These are phyloP conservation scores for Sinelater perroti DNA, from an alignment of 2,888 invertebrate species.

Conservation along the genomic window DNA sequence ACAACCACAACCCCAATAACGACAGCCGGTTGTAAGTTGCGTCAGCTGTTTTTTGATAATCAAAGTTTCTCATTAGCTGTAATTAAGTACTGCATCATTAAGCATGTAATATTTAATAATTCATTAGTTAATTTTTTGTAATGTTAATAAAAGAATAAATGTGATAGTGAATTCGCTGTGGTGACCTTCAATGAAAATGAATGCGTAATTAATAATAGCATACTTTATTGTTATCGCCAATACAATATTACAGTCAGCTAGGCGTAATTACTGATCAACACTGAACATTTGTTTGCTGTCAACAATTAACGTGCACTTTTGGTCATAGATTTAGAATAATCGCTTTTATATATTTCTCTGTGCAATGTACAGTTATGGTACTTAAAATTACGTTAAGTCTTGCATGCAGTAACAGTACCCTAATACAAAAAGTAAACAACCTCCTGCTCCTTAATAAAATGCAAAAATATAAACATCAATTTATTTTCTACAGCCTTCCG, in stretches of 20 bases:
- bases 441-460: not conserved
- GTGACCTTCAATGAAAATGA: too few species aligned
- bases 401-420: slow-evolving; percentile 1
- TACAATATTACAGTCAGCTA: slow-evolving; percentile 11
- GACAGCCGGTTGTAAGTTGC: slow-evolving; percentile 22
- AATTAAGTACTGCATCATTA: too few species aligned
- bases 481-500: not conserved
- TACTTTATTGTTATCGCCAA: slow-evolving; percentile 7
- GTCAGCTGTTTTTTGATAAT: too few species aligned
- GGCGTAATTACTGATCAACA: not conserved
- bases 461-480: slow-evolving; percentile 13
- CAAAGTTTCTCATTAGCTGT: too few species aligned
- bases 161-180: too few species aligned
- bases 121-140: too few species aligned
- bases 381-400: slow-evolving; percentile 1
- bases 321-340: slow-evolving; percentile 18
- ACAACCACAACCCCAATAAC: not conserved
- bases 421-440: slow-evolving; percentile 3
- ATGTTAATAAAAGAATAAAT: too few species aligned
- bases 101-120: too few species aligned
- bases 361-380: slow-evolving; percentile 16
- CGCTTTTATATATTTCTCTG: slow-evolving; percentile 13
- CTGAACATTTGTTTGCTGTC: slow-evolving; percentile 1
- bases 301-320: slow-evolving; percentile 18
- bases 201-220: too few species aligned